phyloP scores from a whole-genome alignment of 2,888 invertebrate genomes.

The Dicranocentrus wangi region DNA sequence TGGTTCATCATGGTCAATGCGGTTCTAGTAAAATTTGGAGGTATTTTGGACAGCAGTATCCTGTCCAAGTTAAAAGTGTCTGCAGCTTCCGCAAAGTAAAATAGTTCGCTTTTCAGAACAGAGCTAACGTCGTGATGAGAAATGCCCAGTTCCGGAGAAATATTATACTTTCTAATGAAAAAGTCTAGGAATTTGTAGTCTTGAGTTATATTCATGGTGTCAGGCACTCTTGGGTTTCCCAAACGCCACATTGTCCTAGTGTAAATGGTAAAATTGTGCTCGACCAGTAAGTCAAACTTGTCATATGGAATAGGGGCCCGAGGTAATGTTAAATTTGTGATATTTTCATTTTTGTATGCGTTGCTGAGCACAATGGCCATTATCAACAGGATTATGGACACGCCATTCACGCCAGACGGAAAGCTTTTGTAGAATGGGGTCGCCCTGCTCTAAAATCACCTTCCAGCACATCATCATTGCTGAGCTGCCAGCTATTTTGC shows the following conservation, averaged over 20 bases:
- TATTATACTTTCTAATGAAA: background rate
- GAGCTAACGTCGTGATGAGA: background rate
- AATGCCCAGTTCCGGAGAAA: background rate
- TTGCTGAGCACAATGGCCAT: slow-evolving; percentile 2
- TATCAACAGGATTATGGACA: background rate
- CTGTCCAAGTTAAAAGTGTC: background rate
- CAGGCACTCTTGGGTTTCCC: no score
- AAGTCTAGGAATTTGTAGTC: no score
- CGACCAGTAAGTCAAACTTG: background rate
- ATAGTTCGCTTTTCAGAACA: background rate
- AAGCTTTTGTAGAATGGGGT: no score
- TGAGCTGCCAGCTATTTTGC: background rate
- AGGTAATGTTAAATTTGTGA: slow-evolving; percentile 8
- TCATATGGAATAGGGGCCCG: background rate
- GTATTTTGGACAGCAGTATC: background rate
- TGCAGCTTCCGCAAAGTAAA: no score
- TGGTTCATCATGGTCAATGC: background rate
- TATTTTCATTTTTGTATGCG: slow-evolving; percentile 17
- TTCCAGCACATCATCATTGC: background rate
- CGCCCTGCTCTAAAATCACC: background rate
- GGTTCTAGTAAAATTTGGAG: background rate
- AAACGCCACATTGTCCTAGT: slow-evolving; percentile 10
- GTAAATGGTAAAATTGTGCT: slow-evolving; percentile 11
- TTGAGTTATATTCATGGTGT: no score
- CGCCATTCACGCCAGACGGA: no score